Conservation (phyloP, 2,113 vertebrate genomes). For the Corythornis cristatus region DNA sequence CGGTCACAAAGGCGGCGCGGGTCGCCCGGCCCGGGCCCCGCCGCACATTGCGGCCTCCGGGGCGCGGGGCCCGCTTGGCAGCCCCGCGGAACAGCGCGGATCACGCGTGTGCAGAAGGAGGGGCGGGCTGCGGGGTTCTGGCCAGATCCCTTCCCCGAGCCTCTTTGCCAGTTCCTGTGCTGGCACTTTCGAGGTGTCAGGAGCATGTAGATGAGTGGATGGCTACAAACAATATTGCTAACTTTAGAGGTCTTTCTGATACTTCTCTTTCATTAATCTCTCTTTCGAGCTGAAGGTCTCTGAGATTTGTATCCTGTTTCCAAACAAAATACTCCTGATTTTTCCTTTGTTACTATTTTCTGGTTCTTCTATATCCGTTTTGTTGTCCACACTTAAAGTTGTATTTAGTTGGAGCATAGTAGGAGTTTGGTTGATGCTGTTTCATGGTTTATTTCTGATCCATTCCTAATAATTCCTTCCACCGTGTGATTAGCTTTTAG, state of each 20-base stretch:
- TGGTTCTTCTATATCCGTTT: not conserved
- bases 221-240: not conserved
- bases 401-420: not conserved
- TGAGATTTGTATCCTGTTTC: not conserved
- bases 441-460: not conserved
- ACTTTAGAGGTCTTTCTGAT: not conserved
- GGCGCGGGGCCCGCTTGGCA: too few species aligned
- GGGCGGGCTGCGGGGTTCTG: too few species aligned
- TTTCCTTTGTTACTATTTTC: not conserved
- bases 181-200: too few species aligned
- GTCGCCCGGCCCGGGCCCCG: too few species aligned
- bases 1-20: too few species aligned
- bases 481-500: not conserved
- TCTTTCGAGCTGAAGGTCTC: not conserved
- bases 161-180: too few species aligned
- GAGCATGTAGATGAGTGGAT: too few species aligned
- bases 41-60: too few species aligned
- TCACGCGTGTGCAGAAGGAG: too few species aligned
- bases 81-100: too few species aligned
- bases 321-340: not conserved
- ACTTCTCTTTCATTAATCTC: not conserved
- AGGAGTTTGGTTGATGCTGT: not conserved
- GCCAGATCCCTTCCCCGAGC: too few species aligned
- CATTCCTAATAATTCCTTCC: not conserved
- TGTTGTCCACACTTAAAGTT: not conserved